Base-by-base conservation (phyloP, 2,888 invertebrate genomes). In the Maniola hyperantus region DNA sequence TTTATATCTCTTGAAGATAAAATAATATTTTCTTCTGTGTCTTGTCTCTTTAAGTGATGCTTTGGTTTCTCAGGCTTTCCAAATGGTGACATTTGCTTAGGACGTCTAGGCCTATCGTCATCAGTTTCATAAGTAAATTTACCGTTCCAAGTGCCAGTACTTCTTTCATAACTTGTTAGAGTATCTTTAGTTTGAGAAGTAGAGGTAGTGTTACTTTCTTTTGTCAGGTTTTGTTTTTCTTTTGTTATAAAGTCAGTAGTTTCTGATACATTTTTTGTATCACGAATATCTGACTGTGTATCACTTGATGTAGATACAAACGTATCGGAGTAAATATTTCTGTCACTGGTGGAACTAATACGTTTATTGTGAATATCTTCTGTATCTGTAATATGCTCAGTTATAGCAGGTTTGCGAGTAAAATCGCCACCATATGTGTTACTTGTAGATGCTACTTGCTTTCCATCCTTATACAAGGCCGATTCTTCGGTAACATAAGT, bases 141-240 rank as follows among this genome's bases (percentile, higher is more conserved):
- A 11, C 94, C 94, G 67, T 94, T 93, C 94, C 94, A 94, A 10
- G 92, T 85, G 65, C 92, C 92, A 33, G 91, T 91, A 67, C 91
- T 92, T 75, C 88, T 84, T 74, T 90, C 92, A 71, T 92, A 92
- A 26, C 83, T 82, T 20, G 92, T 92, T 62, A 85, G 75, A 51
- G 87, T 89, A 74, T 92, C 91, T 78, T 91, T 92, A 65, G 84
- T 85, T 74, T 89, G 79, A 63, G 83, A 82, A 53, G 78, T 83
- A 33, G 81, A 78, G 39, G 78, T 78, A 34, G 84, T 83, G 62
- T 81, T 81, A 2, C 80, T 90, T 76, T 93, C 92, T 72, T 89
- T 88, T n/a, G 80, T 84, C 65, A 89, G 78, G 74, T 93, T 92
- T 77, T 89, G 86, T 74, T 93, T 87, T 73, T 94, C 91, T 53